phyloP scores from a whole-genome alignment of 2,888 invertebrate species.

The Pseudolycoriella hygida region DNA sequence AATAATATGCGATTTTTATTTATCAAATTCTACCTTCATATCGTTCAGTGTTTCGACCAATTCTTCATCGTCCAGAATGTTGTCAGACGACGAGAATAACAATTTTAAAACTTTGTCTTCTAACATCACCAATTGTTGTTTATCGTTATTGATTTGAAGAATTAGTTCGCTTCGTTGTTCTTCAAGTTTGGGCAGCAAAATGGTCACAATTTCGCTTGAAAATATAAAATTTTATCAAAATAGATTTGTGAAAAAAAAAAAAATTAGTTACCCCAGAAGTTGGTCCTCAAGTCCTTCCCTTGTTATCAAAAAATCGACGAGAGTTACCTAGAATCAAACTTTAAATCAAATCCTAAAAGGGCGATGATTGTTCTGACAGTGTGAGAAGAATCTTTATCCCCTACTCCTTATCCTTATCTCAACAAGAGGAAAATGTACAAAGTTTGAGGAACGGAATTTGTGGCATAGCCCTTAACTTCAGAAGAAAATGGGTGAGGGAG shows the following conservation, averaged over 20 bases:
- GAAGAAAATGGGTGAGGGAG: too few relatives aligned
- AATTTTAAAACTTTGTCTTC: constrained; percentile 81
- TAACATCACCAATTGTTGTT: constrained; percentile 62
- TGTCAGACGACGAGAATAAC: constrained; percentile 67
- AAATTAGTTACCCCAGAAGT: constrained; percentile 54
- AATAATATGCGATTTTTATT: too few relatives aligned
- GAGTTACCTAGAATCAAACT: too few relatives aligned
- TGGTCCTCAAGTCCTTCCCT: constrained; percentile 82
- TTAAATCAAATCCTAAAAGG: too few relatives aligned
- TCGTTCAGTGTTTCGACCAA: constrained; percentile 80
- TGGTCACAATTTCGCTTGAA: constrained; percentile 64
- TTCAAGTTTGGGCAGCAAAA: constrained; percentile 80
- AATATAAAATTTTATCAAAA: constrained; percentile 5
- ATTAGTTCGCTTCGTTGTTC: constrained; percentile 64
- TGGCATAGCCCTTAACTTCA: too few relatives aligned
- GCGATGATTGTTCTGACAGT: too few relatives aligned
- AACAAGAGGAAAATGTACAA: too few relatives aligned
- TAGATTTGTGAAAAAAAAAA: constrained; percentile 1
- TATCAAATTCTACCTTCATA: constrained; percentile 26
- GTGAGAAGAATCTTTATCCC: too few relatives aligned
- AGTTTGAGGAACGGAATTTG: too few relatives aligned
- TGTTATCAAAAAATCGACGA: constrained; percentile 82
- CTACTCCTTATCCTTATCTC: too few relatives aligned
- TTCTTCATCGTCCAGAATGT: constrained; percentile 86
- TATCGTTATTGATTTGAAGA: constrained; percentile 68